Percentiles rank a stretch among this genome's conserved stretches.
These are phyloP conservation scores for Dendroctonus valens DNA, from an alignment of 1,140 invertebrate species.

Conservation along the genomic window DNA sequence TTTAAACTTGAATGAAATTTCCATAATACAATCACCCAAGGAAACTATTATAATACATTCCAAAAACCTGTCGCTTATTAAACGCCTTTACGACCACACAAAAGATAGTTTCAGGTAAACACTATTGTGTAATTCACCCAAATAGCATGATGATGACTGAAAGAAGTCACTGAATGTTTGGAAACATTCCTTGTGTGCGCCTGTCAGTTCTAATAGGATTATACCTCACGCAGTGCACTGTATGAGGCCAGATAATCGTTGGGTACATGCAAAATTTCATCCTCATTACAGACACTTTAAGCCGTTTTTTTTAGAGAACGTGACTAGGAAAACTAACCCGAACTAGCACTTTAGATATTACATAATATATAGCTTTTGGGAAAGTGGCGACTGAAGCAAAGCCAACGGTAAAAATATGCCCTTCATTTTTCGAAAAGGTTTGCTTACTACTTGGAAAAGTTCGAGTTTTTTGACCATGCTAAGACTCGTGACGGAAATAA, in stretches of 20 bases:
- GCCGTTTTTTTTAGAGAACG: slow-evolving; percentile 10
- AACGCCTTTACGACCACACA: slow-evolving; percentile 5
- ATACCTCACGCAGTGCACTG: slow-evolving; percentile 24
- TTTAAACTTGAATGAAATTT: not conserved
- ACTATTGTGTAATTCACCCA: slow-evolving; percentile 18
- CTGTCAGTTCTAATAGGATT: slow-evolving; percentile 30
- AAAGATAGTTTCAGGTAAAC: slow-evolving; percentile 25
- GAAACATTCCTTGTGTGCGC: slow-evolving; percentile 23
- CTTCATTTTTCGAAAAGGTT: too few species aligned
- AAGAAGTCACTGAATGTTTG: slow-evolving; percentile 30
- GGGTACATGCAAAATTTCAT: slow-evolving; percentile 29
- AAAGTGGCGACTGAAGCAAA: too few species aligned
- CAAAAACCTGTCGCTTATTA: slow-evolving; percentile 3
- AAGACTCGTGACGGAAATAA: too few species aligned
- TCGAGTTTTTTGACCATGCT: too few species aligned
- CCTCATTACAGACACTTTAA: slow-evolving; percentile 28
- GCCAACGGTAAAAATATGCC: too few species aligned
- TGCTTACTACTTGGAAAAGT: too few species aligned
- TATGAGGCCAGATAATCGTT: slow-evolving; percentile 25
- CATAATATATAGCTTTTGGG: too few species aligned
- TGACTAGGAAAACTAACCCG: too few species aligned
- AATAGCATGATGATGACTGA: slow-evolving; percentile 29
- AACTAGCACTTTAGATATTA: too few species aligned
- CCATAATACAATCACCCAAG: not conserved
- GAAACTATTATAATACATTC: not conserved